Evolutionary conservation across 1,140 invertebrate species (phyloP).

Genomic region (Lepidurus apus): DNA sequence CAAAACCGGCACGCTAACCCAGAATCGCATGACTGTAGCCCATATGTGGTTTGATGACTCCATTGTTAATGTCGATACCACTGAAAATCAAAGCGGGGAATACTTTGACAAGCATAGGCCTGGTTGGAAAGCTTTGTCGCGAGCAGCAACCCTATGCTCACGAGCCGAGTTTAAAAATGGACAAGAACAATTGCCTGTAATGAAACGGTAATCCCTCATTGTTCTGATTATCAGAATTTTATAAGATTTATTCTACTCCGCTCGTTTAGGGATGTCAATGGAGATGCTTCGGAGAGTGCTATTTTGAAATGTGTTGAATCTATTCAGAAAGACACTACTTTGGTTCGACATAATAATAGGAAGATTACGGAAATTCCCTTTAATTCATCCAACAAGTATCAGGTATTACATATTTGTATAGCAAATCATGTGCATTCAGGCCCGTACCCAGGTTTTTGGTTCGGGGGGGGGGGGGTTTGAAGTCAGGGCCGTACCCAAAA

Average conservation of each 20-base stretch:
- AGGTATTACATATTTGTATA: conserved; percentile 42
- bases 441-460: too few relatives aligned
- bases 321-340: conserved; percentile 51
- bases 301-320: conserved; percentile 57
- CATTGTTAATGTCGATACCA: conserved; percentile 42
- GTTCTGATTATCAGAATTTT: background rate
- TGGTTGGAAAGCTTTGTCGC: conserved; percentile 85
- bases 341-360: conserved; percentile 51
- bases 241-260: background rate
- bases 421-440: background rate
- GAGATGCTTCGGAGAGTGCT: conserved; percentile 58
- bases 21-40: conserved; percentile 63
- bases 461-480: too few relatives aligned
- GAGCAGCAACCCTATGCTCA: conserved; percentile 91
- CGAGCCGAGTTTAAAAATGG: conserved; percentile 93
- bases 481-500: too few relatives aligned
- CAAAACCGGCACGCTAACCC: conserved; percentile 60
- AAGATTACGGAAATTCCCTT: conserved; percentile 65
- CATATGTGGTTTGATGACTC: conserved; percentile 59
- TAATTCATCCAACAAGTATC: conserved; percentile 65
- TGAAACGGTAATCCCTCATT: conserved; percentile 57
- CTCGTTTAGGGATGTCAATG: conserved; percentile 50
- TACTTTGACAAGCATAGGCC: conserved; percentile 76
- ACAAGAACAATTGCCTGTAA: conserved; percentile 83
- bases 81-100: conserved; percentile 35